Percentiles rank a stretch among this genome's conserved stretches.
These are phyloP conservation scores for Plutella xylostella DNA, from an alignment of 2,888 invertebrate species.

Conservation along the genomic window DNA sequence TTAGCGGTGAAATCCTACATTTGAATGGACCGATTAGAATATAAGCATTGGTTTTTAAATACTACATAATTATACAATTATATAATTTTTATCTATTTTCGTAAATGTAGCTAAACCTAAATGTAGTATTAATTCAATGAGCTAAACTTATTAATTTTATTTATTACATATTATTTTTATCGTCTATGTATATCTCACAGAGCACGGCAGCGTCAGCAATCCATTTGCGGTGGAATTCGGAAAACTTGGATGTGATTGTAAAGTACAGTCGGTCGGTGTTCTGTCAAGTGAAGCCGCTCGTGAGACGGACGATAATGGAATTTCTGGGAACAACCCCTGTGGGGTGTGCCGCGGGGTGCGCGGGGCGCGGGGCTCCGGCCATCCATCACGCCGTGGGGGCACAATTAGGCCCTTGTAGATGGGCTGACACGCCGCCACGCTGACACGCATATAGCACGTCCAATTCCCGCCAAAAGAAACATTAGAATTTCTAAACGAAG, in stretches of 20 bases:
- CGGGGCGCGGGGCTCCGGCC: conserved; percentile 25
- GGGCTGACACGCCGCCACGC: conserved; percentile 57
- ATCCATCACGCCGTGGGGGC: conserved; percentile 60
- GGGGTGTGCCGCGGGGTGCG: conserved; percentile 41
- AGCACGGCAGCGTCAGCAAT: conserved; percentile 10
- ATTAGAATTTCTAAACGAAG: too few relatives aligned
- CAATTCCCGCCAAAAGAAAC: background rate
- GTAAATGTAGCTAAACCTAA: too few relatives aligned
- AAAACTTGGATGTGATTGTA: conserved; percentile 23
- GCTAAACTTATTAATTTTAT: too few relatives aligned
- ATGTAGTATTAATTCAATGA: too few relatives aligned
- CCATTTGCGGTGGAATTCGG: conserved; percentile 28
- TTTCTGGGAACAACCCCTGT: conserved; percentile 64
- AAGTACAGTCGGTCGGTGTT: conserved; percentile 11
- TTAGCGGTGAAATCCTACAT: too few relatives aligned
- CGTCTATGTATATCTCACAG: too few relatives aligned
- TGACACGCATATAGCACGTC: conserved; percentile 25
- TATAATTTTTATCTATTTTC: too few relatives aligned
- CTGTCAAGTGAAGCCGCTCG: conserved; percentile 33
- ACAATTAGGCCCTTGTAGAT: conserved; percentile 50
- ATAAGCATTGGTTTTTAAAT: too few relatives aligned
- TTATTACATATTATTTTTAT: too few relatives aligned
- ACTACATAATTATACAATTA: too few relatives aligned
- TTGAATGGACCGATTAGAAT: too few relatives aligned
- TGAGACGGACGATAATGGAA: conserved; percentile 53